Conservation (phyloP, 2,888 invertebrate species). For the Polyploca ridens region DNA sequence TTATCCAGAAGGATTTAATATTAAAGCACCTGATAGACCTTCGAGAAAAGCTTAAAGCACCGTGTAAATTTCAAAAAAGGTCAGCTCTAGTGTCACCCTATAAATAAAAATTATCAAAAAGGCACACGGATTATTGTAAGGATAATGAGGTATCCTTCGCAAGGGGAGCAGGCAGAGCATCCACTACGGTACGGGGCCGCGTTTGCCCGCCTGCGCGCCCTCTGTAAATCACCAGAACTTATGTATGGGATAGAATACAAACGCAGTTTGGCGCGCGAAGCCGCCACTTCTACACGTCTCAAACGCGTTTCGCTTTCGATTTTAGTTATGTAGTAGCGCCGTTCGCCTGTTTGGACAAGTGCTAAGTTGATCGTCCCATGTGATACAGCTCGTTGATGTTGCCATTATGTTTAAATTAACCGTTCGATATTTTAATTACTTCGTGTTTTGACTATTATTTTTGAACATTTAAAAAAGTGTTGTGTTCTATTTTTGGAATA, state of each 20-base stretch:
- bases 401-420: slow-evolving; percentile 80
- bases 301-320: slow-evolving; percentile 38
- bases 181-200: slow-evolving; percentile 46
- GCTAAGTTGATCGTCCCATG: slow-evolving; percentile 83
- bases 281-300: slow-evolving; percentile 57
- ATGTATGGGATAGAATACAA: slow-evolving; percentile 60
- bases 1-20: too few relatives aligned
- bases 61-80: slow-evolving; percentile 52
- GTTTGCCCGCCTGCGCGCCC: slow-evolving; percentile 68
- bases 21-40: neutral
- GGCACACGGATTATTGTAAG: slow-evolving; percentile 79
- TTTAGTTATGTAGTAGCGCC: slow-evolving; percentile 66
- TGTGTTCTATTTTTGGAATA: slow-evolving; percentile 53
- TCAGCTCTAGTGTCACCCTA: slow-evolving; percentile 59
- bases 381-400: slow-evolving; percentile 76
- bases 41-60: slow-evolving; percentile 20
- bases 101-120: slow-evolving; percentile 79
- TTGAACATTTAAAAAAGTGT: slow-evolving; percentile 49
- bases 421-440: slow-evolving; percentile 75
- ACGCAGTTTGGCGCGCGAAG: slow-evolving; percentile 80
- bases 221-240: slow-evolving; percentile 71
- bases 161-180: slow-evolving; percentile 57
- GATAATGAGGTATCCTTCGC: slow-evolving; percentile 82
- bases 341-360: slow-evolving; percentile 79
- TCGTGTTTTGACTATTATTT: slow-evolving; percentile 62